Percentiles rank a stretch among this genome's conserved stretches.
Conservation (phyloP, 2,113 vertebrate genomes). For the Meriones unguiculatus region DNA sequence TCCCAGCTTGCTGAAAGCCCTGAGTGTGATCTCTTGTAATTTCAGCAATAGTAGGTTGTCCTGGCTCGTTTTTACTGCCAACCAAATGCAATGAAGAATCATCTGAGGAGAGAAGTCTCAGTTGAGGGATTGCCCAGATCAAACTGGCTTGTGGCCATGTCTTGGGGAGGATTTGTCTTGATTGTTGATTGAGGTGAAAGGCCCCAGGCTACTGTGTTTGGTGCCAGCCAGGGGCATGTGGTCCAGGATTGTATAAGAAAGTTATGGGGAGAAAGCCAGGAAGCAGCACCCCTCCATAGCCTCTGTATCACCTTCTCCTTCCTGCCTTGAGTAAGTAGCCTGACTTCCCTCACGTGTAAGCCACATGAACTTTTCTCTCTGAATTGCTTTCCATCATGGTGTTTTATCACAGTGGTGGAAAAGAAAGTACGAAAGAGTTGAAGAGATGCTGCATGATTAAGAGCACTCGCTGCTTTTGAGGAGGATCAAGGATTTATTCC, state of each 20-base stretch:
- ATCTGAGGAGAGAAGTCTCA: not conserved
- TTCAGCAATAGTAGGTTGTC: not conserved
- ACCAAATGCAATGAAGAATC: not conserved
- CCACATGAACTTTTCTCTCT: not conserved
- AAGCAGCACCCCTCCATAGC: not conserved
- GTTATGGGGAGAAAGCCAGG: not conserved
- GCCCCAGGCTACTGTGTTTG: not conserved
- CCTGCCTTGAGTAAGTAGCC: not conserved
- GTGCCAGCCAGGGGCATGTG: not conserved
- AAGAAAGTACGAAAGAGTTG: not conserved
- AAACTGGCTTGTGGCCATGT: not conserved
- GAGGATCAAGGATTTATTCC: not conserved
- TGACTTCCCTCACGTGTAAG: not conserved
- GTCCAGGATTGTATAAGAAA: not conserved
- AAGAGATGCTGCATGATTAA: not conserved
- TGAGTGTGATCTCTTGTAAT: not conserved
- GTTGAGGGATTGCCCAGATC: not conserved
- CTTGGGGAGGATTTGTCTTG: not conserved
- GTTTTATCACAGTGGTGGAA: not conserved
- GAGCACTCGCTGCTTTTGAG: not conserved
- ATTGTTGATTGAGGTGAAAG: not conserved
- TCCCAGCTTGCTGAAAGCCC: no score
- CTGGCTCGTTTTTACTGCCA: not conserved
- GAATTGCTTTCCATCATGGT: not conserved
- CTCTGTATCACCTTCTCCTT: not conserved